A percentile compares a stretch with the other conserved stretches of the same genome.
Evolutionary conservation across 2,888 invertebrate genomes (phyloP).

Genomic region (Agrilus biguttatus): DNA sequence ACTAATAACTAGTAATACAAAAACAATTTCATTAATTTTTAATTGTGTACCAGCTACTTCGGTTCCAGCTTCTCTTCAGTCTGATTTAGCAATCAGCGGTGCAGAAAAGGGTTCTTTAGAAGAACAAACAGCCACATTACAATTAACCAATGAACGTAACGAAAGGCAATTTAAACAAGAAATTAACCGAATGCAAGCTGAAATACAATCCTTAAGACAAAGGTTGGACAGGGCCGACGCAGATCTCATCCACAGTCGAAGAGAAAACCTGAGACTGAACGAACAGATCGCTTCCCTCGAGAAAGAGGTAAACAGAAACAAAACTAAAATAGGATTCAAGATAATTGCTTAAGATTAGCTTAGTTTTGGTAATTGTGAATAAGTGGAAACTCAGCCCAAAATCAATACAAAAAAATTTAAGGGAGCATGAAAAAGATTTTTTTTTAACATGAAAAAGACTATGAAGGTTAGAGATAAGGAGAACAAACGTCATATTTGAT

Average conservation of each 20-base stretch:
- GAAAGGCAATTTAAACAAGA: constrained; percentile 68
- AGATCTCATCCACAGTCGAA: constrained; percentile 62
- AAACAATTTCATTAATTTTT: too few relatives aligned
- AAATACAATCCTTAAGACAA: constrained; percentile 60
- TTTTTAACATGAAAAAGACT: too few relatives aligned
- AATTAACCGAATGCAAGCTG: constrained; percentile 56
- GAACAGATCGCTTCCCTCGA: constrained; percentile 69
- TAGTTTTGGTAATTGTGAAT: too few relatives aligned
- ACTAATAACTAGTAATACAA: too few relatives aligned
- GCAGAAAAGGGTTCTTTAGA: constrained; percentile 68
- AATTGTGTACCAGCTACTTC: too few relatives aligned
- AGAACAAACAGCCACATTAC: constrained; percentile 60
- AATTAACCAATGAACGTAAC: constrained; percentile 48
- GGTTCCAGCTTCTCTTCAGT: constrained; percentile 52
- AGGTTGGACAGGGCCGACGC: constrained; percentile 67
- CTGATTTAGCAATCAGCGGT: constrained; percentile 58
- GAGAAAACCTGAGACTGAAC: constrained; percentile 62
- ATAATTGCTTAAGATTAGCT: too few relatives aligned
- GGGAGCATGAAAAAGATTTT: too few relatives aligned
- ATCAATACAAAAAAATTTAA: too few relatives aligned
- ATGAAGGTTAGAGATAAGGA: too few relatives aligned
- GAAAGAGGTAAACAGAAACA: constrained; percentile 48
- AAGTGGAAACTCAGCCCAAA: too few relatives aligned
- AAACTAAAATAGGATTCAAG: neutral
- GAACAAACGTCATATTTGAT: too few relatives aligned